These are phyloP conservation scores for Chrysocyon brachyurus DNA, from an alignment of 2,797 vertebrate species.

Conservation along the genomic window DNA sequence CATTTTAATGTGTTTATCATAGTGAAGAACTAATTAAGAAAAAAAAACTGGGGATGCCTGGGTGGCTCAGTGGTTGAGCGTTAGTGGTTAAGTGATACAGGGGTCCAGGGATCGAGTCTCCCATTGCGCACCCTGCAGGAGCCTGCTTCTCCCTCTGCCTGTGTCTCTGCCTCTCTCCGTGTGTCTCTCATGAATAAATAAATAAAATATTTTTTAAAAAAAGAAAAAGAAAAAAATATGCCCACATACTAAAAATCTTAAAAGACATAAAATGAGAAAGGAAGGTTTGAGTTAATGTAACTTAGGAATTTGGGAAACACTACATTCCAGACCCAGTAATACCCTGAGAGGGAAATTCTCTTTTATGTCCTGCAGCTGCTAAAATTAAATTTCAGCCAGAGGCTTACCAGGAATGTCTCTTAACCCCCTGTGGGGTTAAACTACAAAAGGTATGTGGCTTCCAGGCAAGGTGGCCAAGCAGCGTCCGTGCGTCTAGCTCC, in stretches of 20 bases:
- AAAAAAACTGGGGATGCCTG: neutral
- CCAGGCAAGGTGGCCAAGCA: neutral
- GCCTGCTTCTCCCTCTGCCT: too few species aligned
- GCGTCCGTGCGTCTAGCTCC: neutral
- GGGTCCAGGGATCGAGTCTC: too few species aligned
- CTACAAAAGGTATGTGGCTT: neutral
- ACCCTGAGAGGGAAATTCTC: neutral
- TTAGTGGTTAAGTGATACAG: too few species aligned
- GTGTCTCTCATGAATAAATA: too few species aligned
- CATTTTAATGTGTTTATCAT: neutral
- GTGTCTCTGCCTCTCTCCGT: too few species aligned
- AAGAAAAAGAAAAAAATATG: too few species aligned
- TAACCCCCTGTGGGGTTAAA: neutral
- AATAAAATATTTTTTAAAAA: too few species aligned
- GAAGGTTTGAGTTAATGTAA: slow-evolving; percentile 49
- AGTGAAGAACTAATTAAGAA: neutral
- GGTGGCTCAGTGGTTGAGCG: too few species aligned
- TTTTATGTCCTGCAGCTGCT: slow-evolving; percentile 18
- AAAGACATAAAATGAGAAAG: neutral
- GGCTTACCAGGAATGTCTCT: slow-evolving; percentile 2
- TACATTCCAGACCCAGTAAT: neutral
- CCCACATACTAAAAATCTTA: neutral
- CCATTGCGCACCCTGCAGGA: too few species aligned
- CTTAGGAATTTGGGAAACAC: slow-evolving; percentile 15
- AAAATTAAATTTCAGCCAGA: slow-evolving; percentile 57